Conservation (phyloP, 2,888 invertebrate species). For the Parnassius apollo region DNA sequence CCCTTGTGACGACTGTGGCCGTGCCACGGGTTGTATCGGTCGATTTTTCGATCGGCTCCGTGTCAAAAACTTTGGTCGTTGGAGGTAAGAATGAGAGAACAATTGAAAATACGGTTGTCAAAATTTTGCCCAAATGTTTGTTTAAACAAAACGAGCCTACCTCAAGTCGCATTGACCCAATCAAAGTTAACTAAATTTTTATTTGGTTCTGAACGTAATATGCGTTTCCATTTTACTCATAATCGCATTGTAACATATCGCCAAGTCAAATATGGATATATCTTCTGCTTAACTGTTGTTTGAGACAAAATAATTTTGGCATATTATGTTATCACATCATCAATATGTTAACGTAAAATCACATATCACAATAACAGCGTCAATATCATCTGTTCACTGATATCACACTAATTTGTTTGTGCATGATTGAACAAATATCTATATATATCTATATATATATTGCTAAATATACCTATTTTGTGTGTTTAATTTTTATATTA, state of each 20-base stretch:
- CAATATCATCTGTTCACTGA: slow-evolving; percentile 16
- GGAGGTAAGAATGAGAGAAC: slow-evolving; percentile 67
- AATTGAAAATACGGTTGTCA: slow-evolving; percentile 32
- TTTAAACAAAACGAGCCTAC: slow-evolving; percentile 2
- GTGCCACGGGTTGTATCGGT: slow-evolving; percentile 70
- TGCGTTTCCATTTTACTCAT: slow-evolving; percentile 2
- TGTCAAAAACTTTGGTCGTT: slow-evolving; percentile 75
- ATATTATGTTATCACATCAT: slow-evolving; percentile 15
- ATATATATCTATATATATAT: neutral
- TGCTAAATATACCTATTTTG: neutral
- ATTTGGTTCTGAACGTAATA: slow-evolving; percentile 15
- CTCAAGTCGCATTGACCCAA: neutral
- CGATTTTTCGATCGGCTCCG: slow-evolving; percentile 72
- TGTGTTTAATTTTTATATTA: neutral
- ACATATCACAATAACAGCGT: slow-evolving; percentile 9
- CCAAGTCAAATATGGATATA: slow-evolving; percentile 5
- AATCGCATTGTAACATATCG: slow-evolving; percentile 12
- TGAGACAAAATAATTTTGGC: slow-evolving; percentile 12
- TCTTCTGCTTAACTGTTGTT: slow-evolving; percentile 7
- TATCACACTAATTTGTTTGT: slow-evolving; percentile 5
- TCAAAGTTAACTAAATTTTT: neutral
- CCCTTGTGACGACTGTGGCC: slow-evolving; percentile 72
- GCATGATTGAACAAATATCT: neutral
- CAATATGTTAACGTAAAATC: slow-evolving; percentile 2
- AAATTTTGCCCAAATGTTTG: slow-evolving; percentile 17